Evolutionary conservation across 1,140 invertebrate species (phyloP).

Genomic region (Odontomachus brunneus): DNA sequence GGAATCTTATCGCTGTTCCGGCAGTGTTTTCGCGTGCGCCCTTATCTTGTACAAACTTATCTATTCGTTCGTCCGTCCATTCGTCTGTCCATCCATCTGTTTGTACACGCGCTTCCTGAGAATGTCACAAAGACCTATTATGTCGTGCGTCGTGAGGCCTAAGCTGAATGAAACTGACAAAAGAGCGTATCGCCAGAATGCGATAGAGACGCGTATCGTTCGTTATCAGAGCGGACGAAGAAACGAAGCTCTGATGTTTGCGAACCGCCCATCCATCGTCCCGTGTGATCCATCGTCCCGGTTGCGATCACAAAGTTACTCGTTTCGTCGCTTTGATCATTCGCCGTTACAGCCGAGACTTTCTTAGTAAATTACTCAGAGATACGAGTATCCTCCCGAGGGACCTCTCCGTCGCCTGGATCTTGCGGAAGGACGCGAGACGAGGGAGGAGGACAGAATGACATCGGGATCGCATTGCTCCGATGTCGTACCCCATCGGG

Average conservation of each 20-base stretch:
- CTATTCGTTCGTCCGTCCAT: no score
- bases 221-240: neutral
- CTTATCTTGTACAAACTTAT: no score
- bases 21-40: neutral
- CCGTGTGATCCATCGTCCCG: neutral
- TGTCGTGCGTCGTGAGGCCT: no score
- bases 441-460: neutral
- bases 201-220: neutral
- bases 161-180: neutral
- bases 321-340: slow-evolving; percentile 57
- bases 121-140: no score
- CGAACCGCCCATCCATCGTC: no score
- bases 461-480: neutral
- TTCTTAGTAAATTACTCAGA: slow-evolving; percentile 59
- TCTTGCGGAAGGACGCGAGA: neutral
- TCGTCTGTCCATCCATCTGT: no score
- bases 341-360: slow-evolving; percentile 49
- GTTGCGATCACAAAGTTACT: slow-evolving; percentile 54
- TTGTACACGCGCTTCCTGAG: no score
- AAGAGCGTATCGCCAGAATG: neutral
- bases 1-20: neutral
- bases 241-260: no score
- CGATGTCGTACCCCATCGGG: neutral
- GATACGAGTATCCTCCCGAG: slow-evolving; percentile 23
- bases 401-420: neutral